A percentile compares a stretch with the other conserved stretches of the same genome.
Evolutionary conservation across 2,888 invertebrate genomes (phyloP).

Genomic region (Dorcus parallelipipedus): DNA sequence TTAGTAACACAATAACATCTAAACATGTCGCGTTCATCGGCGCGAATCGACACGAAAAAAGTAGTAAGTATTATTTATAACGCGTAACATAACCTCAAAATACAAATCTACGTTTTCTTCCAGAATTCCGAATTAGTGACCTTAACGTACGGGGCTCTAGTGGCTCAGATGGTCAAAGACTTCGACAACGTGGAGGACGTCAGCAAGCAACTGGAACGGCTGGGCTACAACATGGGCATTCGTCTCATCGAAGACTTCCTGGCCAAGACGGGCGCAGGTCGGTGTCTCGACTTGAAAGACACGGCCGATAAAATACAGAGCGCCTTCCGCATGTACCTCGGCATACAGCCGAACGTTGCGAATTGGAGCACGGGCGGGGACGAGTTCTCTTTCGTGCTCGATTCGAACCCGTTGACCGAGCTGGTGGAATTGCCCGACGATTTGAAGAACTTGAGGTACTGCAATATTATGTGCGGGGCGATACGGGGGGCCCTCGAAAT

Average conservation of each 20-base stretch:
- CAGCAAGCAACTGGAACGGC: slow-evolving; percentile 90
- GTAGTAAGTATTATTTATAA: slow-evolving; percentile 56
- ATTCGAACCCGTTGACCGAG: slow-evolving; percentile 93
- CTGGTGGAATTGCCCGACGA: slow-evolving; percentile 94
- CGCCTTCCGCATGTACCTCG: slow-evolving; percentile 79
- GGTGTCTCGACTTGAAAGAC: slow-evolving; percentile 94
- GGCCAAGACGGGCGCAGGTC: slow-evolving; percentile 82
- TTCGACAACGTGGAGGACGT: slow-evolving; percentile 96
- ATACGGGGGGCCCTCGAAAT: slow-evolving; percentile 95
- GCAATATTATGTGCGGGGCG: slow-evolving; percentile 87
- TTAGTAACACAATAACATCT: background rate
- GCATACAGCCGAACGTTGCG: slow-evolving; percentile 87
- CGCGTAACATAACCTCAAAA: background rate
- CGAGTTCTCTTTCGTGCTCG: slow-evolving; percentile 94
- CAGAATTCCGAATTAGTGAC: slow-evolving; percentile 96
- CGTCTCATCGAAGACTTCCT: slow-evolving; percentile 96
- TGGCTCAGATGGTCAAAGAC: slow-evolving; percentile 95
- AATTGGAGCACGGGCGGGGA: slow-evolving; percentile 94
- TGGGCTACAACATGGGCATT: slow-evolving; percentile 98
- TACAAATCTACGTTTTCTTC: too few species aligned
- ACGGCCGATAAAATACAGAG: slow-evolving; percentile 94
- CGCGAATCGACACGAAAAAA: slow-evolving; percentile 73
- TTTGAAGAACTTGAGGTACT: slow-evolving; percentile 80
- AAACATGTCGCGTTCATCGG: slow-evolving; percentile 67
- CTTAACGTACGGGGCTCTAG: slow-evolving; percentile 95